A percentile compares a stretch with the other conserved stretches of the same genome.
phyloP scores from a whole-genome alignment of 1,140 invertebrate species.

The Neodiprion lecontei region DNA sequence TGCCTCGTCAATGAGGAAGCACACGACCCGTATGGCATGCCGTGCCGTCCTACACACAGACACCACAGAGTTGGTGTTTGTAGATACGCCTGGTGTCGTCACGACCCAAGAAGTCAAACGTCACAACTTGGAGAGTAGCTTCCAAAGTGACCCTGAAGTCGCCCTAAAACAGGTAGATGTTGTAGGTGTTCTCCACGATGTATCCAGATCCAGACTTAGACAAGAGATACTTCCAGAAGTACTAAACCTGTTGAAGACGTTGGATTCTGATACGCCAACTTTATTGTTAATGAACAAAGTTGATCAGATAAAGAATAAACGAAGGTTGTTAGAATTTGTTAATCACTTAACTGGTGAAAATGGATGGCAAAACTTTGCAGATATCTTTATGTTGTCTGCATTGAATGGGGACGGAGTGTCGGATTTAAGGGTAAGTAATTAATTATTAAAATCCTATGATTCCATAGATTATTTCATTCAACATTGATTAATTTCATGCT shows the following conservation, averaged over 20 bases:
- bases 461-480: not conserved
- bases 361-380: constrained; percentile 79
- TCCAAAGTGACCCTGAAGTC: constrained; percentile 70
- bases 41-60: constrained; percentile 75
- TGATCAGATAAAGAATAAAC: constrained; percentile 80
- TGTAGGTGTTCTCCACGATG: constrained; percentile 87
- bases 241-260: constrained; percentile 71
- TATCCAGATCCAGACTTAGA: constrained; percentile 72
- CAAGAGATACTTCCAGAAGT: constrained; percentile 74
- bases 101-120: constrained; percentile 70
- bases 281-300: constrained; percentile 92
- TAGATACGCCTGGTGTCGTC: constrained; percentile 87
- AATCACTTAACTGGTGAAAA: constrained; percentile 70
- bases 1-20: constrained; percentile 86
- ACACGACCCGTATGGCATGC: constrained; percentile 82
- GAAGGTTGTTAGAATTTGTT: constrained; percentile 74
- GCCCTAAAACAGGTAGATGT: constrained; percentile 79
- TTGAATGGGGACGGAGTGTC: constrained; percentile 78
- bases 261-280: constrained; percentile 66
- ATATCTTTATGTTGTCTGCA: constrained; percentile 91
- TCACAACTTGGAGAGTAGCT: constrained; percentile 71
- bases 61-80: constrained; percentile 85
- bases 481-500: constrained; percentile 26
- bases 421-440: constrained; percentile 71
- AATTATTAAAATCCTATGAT: constrained; percentile 7